These are phyloP conservation scores for Pilophorus perplexus DNA, from an alignment of 2,888 invertebrate genomes.

Conservation along the genomic window DNA sequence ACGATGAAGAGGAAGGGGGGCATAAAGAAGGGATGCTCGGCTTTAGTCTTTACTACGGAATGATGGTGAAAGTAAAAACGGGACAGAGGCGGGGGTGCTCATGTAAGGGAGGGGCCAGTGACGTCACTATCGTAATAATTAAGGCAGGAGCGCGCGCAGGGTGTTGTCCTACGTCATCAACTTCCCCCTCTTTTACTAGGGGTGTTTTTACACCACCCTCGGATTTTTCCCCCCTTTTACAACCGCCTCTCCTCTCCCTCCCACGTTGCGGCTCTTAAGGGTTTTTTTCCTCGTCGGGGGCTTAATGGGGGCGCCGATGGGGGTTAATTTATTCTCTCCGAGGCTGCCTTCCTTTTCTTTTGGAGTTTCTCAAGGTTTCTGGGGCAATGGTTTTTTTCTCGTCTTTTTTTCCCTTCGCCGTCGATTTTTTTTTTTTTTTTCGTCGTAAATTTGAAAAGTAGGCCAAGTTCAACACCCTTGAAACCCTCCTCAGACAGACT, in stretches of 20 bases:
- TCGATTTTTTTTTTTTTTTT: background rate
- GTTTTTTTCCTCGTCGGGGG: conserved; percentile 1
- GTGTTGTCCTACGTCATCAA: conserved; percentile 30
- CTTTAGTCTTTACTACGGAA: conserved; percentile 27
- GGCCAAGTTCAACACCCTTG: conserved; percentile 11
- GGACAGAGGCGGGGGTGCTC: background rate
- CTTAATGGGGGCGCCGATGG: conserved; percentile 29
- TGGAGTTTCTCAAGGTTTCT: conserved; percentile 22
- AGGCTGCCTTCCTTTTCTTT: background rate
- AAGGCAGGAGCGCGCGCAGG: conserved; percentile 30
- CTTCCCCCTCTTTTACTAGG: background rate
- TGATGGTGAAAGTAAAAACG: conserved; percentile 1
- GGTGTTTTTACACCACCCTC: conserved; percentile 14
- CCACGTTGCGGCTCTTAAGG: background rate
- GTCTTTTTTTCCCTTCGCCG: background rate
- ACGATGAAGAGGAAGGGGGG: too few relatives aligned
- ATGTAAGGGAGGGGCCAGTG: background rate
- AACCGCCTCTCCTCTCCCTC: conserved; percentile 3
- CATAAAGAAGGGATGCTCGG: conserved; percentile 4
- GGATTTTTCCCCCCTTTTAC: background rate
- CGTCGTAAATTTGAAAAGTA: conserved; percentile 7
- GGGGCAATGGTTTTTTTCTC: conserved; percentile 9
- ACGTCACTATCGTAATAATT: conserved; percentile 23
- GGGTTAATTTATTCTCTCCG: conserved; percentile 25
- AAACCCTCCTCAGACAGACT: too few relatives aligned